These are phyloP conservation scores for Merodon equestris DNA, from an alignment of 2,888 invertebrate species.

Conservation along the genomic window DNA sequence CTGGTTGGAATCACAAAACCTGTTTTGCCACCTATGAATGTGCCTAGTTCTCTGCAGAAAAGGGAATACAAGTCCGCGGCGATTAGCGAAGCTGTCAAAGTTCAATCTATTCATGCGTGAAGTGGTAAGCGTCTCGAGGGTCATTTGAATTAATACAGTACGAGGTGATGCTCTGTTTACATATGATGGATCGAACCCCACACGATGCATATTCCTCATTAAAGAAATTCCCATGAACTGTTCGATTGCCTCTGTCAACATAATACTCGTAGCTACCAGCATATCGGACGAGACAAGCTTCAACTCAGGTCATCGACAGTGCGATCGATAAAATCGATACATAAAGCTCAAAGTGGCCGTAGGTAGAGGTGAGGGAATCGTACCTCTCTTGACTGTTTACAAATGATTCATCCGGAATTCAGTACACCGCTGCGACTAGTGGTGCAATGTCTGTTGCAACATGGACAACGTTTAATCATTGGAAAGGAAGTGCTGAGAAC, in stretches of 20 bases:
- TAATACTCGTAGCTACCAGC: conserved; percentile 29
- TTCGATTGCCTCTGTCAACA: conserved; percentile 23
- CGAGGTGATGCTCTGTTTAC: too few relatives aligned
- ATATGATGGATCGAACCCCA: too few relatives aligned
- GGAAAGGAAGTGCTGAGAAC: conserved; percentile 42
- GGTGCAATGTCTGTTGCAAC: conserved; percentile 29
- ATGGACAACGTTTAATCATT: conserved; percentile 58
- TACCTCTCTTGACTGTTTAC: conserved; percentile 62
- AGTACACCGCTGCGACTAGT: conserved; percentile 32
- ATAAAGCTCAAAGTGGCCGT: conserved; percentile 43
- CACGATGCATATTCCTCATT: too few relatives aligned
- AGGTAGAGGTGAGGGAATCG: neutral
- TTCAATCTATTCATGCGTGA: neutral
- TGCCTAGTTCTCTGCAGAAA: neutral
- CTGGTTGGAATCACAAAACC: conserved; percentile 11
- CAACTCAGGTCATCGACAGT: conserved; percentile 32
- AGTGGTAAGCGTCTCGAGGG: conserved; percentile 35
- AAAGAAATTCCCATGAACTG: too few relatives aligned
- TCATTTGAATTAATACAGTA: conserved; percentile 40
- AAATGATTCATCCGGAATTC: conserved; percentile 62
- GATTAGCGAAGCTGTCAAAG: conserved; percentile 33
- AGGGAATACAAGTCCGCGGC: conserved; percentile 6
- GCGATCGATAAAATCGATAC: conserved; percentile 16
- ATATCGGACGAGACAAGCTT: conserved; percentile 44
- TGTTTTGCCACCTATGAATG: too few relatives aligned